phyloP scores from a whole-genome alignment of 2,888 invertebrate species.

The Cartodere bifasciata region DNA sequence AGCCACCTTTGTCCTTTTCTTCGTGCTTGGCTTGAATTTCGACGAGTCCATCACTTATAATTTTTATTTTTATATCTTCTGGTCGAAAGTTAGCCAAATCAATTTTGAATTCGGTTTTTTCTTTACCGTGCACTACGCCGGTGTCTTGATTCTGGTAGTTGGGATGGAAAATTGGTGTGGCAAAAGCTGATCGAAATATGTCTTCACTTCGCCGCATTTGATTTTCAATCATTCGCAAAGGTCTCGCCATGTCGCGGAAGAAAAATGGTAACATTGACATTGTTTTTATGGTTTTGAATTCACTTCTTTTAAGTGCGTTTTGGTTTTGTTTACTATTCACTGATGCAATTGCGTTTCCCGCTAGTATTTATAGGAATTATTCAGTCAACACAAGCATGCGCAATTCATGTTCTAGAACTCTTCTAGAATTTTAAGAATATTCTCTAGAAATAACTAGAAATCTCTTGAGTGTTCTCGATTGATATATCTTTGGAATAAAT shows the following conservation, averaged over 20 bases:
- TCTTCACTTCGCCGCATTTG: constrained; percentile 22
- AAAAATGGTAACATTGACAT: constrained; percentile 22
- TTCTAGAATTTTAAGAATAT: too few relatives aligned
- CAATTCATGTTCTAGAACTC: too few relatives aligned
- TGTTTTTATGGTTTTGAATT: constrained; percentile 10
- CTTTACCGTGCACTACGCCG: constrained; percentile 44
- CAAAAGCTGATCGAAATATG: constrained; percentile 12
- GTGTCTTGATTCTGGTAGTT: constrained; percentile 16
- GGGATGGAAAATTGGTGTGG: constrained; percentile 3
- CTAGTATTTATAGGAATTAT: too few relatives aligned
- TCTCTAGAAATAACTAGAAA: too few relatives aligned
- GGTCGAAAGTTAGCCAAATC: constrained; percentile 69
- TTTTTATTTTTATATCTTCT: constrained; percentile 65
- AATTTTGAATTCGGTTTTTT: constrained; percentile 56
- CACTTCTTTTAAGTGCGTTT: too few relatives aligned
- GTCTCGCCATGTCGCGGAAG: constrained; percentile 22
- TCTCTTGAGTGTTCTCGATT: too few relatives aligned
- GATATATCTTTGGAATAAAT: too few relatives aligned
- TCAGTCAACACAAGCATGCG: too few relatives aligned
- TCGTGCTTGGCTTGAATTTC: constrained; percentile 68
- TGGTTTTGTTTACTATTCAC: too few relatives aligned
- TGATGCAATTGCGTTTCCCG: too few relatives aligned
- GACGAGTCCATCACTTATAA: constrained; percentile 52
- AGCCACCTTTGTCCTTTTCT: constrained; percentile 61
- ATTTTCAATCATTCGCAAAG: constrained; percentile 23